Conservation (phyloP, 1,140 invertebrate genomes). For the Zaprionus ornatus region DNA sequence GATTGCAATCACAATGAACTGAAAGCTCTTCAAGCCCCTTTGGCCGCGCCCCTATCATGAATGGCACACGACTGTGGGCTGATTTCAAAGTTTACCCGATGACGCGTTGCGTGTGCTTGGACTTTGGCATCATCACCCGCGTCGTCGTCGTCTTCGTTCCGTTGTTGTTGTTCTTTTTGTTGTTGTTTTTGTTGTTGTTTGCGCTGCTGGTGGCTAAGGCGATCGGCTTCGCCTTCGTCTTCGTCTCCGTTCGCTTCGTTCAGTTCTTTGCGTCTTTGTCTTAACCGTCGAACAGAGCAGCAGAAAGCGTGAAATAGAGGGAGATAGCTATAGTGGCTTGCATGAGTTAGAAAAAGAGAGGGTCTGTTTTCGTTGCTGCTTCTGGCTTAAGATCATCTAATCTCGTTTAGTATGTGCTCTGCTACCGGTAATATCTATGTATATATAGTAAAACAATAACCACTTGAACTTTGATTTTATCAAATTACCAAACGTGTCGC, state of each 20-base stretch:
- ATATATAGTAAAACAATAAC: background rate
- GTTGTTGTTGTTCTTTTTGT: background rate
- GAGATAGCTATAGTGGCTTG: background rate
- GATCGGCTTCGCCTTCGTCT: constrained; percentile 15
- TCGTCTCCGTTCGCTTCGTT: background rate
- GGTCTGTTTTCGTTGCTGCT: background rate
- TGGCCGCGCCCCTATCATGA: constrained; percentile 28
- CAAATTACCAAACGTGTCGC: constrained; percentile 5
- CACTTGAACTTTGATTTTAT: constrained; percentile 28
- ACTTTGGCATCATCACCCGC: constrained; percentile 23
- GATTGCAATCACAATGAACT: background rate
- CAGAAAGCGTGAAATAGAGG: background rate
- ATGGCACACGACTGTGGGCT: constrained; percentile 34
- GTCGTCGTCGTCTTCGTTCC: background rate
- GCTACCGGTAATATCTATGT: constrained; percentile 18
- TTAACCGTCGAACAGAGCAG: background rate
- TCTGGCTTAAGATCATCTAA: constrained; percentile 14
- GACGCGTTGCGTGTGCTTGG: constrained; percentile 48
- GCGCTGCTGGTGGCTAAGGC: constrained; percentile 30
- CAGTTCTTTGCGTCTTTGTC: constrained; percentile 17
- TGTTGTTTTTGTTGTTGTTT: background rate
- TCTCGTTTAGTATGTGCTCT: background rate
- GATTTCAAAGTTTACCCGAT: constrained; percentile 37
- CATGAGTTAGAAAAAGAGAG: background rate
- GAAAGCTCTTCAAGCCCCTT: constrained; percentile 26